A percentile compares a stretch with the other conserved stretches of the same genome.
phyloP scores from a whole-genome alignment of 2,797 vertebrate species.

The Coregonus ussuriensis region DNA sequence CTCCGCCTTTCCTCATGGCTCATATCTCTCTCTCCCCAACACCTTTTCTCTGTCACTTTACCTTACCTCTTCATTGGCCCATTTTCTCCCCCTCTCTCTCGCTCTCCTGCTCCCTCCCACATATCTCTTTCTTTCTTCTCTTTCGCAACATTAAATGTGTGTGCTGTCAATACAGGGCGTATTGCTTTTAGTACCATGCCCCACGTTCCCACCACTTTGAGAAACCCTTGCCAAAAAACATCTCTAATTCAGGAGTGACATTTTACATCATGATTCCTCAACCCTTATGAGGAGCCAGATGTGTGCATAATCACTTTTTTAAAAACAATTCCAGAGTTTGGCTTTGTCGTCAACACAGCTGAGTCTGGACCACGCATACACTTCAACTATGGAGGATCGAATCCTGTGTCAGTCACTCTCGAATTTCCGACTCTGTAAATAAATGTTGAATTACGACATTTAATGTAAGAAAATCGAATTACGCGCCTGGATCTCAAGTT shows the following conservation, averaged over 20 bases:
- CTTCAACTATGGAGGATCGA: not conserved
- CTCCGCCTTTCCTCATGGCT: conserved; percentile 19
- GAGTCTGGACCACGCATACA: not conserved
- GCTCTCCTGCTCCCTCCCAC: not conserved
- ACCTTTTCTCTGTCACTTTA: too few species aligned
- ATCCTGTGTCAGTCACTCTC: not conserved
- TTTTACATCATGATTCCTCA: too few species aligned
- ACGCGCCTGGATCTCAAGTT: not conserved
- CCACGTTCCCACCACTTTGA: not conserved
- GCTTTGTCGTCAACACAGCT: not conserved
- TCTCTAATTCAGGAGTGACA: too few species aligned
- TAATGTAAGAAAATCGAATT: not conserved
- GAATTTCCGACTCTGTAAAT: not conserved
- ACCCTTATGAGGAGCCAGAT: not conserved
- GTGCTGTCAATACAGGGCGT: not conserved
- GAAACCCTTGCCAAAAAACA: too few species aligned
- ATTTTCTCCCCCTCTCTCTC: not conserved
- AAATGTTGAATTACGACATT: not conserved
- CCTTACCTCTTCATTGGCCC: too few species aligned
- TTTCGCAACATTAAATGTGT: not conserved
- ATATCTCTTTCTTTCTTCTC: not conserved
- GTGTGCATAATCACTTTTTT: not conserved
- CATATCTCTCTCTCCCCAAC: too few species aligned
- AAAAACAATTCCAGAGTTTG: too few species aligned
- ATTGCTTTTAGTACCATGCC: not conserved